Evolutionary conservation across 1,140 invertebrate genomes (phyloP).

Genomic region (Formica selysi): DNA sequence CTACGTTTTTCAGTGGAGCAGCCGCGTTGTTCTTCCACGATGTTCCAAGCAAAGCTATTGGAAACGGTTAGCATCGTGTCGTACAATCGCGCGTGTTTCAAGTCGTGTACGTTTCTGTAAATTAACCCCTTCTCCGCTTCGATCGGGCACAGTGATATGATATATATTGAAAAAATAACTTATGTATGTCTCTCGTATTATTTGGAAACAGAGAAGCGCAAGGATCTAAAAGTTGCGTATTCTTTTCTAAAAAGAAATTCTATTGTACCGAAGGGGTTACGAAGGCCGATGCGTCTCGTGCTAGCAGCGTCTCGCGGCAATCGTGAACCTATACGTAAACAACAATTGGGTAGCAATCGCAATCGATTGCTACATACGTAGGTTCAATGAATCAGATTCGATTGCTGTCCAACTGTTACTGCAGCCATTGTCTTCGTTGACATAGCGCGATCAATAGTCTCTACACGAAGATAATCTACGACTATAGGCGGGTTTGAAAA

Average conservation of each 20-base stretch:
- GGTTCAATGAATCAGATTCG: background rate
- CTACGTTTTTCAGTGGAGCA: constrained; percentile 24
- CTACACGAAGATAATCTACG: background rate
- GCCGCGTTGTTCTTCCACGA: constrained; percentile 35
- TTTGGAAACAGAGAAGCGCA: background rate
- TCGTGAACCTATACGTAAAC: background rate
- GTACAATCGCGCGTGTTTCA: constrained; percentile 1
- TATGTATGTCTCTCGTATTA: background rate
- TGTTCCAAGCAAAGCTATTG: constrained; percentile 6
- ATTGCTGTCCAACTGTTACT: background rate
- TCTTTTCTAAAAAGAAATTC: constrained; percentile 2
- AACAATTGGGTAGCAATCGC: background rate
- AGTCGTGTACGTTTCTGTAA: constrained; percentile 19
- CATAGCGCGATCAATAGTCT: background rate
- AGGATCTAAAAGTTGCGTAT: background rate
- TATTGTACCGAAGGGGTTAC: background rate
- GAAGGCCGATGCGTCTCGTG: background rate
- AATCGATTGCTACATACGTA: background rate
- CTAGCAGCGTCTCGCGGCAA: constrained; percentile 9
- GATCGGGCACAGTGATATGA: background rate
- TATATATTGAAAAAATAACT: background rate
- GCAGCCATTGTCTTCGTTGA: background rate
- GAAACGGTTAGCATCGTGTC: background rate
- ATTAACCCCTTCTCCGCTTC: background rate
- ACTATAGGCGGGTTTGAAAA: background rate